Evolutionary conservation across 37 sponge, comb jelly and placozoan genomes (phyloP).

Genomic region (Oopsacas minuta): DNA sequence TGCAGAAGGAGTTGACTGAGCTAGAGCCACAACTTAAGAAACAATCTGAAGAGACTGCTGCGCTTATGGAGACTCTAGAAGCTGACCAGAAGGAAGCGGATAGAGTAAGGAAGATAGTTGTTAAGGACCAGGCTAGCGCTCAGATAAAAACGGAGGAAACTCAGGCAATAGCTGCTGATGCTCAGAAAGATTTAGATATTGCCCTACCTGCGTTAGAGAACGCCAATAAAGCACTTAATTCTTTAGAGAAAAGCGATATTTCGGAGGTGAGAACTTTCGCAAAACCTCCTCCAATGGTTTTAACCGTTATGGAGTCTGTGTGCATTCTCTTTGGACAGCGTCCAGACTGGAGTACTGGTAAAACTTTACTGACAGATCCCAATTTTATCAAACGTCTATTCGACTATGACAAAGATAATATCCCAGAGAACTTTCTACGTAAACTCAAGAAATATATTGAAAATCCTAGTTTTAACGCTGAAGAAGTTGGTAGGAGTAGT

Average conservation of each 20-base stretch:
- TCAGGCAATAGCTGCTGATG: constrained; percentile 84
- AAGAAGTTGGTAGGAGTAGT: constrained; percentile 82
- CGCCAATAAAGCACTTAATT: constrained; percentile 88
- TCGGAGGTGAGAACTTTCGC: constrained; percentile 87
- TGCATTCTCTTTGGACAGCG: constrained; percentile 66
- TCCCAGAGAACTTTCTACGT: constrained; percentile 67
- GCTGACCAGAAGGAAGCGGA: constrained; percentile 84
- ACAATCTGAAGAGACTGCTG: constrained; percentile 71
- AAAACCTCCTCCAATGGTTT: constrained; percentile 89
- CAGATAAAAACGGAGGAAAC: constrained; percentile 89
- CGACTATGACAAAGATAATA: constrained; percentile 93
- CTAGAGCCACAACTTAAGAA: constrained; percentile 77
- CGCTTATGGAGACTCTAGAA: constrained; percentile 70
- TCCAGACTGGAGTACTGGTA: constrained; percentile 91
- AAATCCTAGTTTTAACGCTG: constrained; percentile 87
- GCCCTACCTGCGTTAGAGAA: constrained; percentile 88
- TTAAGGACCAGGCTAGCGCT: constrained; percentile 83
- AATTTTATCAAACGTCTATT: constrained; percentile 73
- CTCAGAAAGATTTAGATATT: constrained; percentile 90
- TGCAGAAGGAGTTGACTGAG: constrained; percentile 89
- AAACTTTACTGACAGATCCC: constrained; percentile 70
- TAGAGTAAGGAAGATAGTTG: constrained; percentile 63
- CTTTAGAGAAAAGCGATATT: constrained; percentile 94
- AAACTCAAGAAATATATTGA: constrained; percentile 98
- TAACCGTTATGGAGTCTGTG: constrained; percentile 91